phyloP scores from a whole-genome alignment of 2,888 invertebrate species.

The Cyclophora albipunctata region DNA sequence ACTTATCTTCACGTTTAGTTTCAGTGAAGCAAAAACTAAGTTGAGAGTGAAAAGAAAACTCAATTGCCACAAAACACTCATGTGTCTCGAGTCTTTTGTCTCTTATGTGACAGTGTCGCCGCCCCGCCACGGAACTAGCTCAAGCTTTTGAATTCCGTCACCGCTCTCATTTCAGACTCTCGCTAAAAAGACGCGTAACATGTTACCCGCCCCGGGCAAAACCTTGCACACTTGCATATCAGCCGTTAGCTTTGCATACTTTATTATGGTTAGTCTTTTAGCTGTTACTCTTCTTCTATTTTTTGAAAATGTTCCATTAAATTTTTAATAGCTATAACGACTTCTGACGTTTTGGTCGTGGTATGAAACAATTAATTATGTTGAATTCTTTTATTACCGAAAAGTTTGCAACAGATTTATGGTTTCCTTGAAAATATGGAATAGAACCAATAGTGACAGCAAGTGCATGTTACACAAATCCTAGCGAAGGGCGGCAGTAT shows the following conservation, averaged over 20 bases:
- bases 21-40: slow-evolving; percentile 2
- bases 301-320: too few species aligned
- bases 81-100: slow-evolving; percentile 31
- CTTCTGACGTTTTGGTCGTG: too few species aligned
- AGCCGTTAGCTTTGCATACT: slow-evolving; percentile 12
- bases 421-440: neutral
- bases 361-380: too few species aligned
- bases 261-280: slow-evolving; percentile 26
- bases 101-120: slow-evolving; percentile 17
- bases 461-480: slow-evolving; percentile 51
- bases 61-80: slow-evolving; percentile 23
- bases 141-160: slow-evolving; percentile 41
- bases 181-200: slow-evolving; percentile 39
- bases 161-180: slow-evolving; percentile 34
- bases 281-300: slow-evolving; percentile 4
- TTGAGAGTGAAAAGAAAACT: slow-evolving; percentile 20
- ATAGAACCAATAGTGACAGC: neutral
- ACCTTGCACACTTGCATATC: slow-evolving; percentile 34
- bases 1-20: neutral
- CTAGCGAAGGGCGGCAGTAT: slow-evolving; percentile 53
- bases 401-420: too few species aligned
- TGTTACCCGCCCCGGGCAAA: slow-evolving; percentile 26
- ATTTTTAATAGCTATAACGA: slow-evolving; percentile 12
- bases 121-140: slow-evolving; percentile 32
- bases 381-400: too few species aligned